Evolutionary conservation across 2,113 vertebrate genomes (phyloP), one percentile per base, ranked within the genome.

Genomic region (Apteryx owenii): DNA sequence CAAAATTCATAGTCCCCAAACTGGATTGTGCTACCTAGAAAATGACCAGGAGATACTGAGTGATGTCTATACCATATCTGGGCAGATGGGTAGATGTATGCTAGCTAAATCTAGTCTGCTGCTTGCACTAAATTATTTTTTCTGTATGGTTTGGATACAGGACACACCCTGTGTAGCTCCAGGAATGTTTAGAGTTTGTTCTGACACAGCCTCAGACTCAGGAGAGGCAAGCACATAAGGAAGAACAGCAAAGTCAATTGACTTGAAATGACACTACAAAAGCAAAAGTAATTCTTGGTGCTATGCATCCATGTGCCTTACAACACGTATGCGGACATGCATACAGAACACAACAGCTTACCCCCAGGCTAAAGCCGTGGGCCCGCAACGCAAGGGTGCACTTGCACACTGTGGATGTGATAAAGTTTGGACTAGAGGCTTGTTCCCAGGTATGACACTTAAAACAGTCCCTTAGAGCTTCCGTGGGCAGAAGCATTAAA

Each of bases 251-350:
- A 78, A 71, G 58, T 51, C 56, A 69, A 5, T n/a, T 51, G 65
- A 46, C 44, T 46, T 46, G 15, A 46, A 46, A 50, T 12, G 16
- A 56, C 85, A 20, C 73, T 2, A 1, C 79, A 64, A 79, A 71
- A n/a, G 21, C 66, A 68, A 68, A 46, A 17, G 16, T 76, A 42
- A 51, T 72, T 76, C 60, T 15, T 7, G 20, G 66, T 48, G 78
- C 65, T 71, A 7, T 51, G 10, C 0, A 6, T 66, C 70, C 42
- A 36, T n/a, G 60, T 60, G 40, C 25, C 0, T 2, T 44, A 17
- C 0, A 0, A 20, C 0, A 0, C 60, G n/a, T 21, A 21, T 17
- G 13, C 28, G 56, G 20, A 20, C 18, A 58, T 56, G 28, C n/a
- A 26, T 23, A 69, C 48, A 14, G 1, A 72, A 31, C 0, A 0